phyloP scores from a whole-genome alignment of 2,797 vertebrate species.

The Brotogeris chrysoptera region DNA sequence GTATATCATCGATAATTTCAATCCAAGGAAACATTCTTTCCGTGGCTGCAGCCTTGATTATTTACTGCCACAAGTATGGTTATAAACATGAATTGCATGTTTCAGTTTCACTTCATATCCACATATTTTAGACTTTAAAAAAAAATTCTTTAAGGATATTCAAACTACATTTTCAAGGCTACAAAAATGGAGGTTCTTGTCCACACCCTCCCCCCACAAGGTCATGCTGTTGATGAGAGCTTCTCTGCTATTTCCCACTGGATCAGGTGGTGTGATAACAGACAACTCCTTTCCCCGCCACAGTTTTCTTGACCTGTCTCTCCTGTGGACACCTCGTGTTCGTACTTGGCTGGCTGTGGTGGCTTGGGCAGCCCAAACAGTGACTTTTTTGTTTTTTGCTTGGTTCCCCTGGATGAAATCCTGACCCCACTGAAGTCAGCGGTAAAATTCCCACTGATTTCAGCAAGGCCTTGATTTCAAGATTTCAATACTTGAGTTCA shows the following conservation, averaged over 20 bases:
- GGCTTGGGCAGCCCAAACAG: not conserved
- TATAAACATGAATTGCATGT: not conserved
- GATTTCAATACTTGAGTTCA: conserved; percentile 5
- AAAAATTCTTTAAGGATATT: not conserved
- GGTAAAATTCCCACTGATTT: conserved; percentile 27
- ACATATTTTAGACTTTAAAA: not conserved
- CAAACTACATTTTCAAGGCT: not conserved
- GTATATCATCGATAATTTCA: not conserved
- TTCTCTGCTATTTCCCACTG: not conserved
- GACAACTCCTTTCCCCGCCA: not conserved
- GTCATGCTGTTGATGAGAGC: not conserved
- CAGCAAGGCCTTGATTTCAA: conserved; percentile 19
- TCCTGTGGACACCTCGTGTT: not conserved
- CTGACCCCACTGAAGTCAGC: not conserved
- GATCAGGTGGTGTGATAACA: not conserved
- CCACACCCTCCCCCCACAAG: accelerated
- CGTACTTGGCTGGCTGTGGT: not conserved
- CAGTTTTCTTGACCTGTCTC: not conserved
- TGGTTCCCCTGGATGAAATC: conserved; percentile 15
- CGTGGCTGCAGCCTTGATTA: not conserved
- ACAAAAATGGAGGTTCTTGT: not conserved
- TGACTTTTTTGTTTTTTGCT: not conserved
- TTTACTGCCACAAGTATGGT: not conserved
- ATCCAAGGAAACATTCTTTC: not conserved
- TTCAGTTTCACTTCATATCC: not conserved